These are phyloP conservation scores for Mactra quadrangularis DNA, from an alignment of 1,140 invertebrate genomes.

Conservation along the genomic window DNA sequence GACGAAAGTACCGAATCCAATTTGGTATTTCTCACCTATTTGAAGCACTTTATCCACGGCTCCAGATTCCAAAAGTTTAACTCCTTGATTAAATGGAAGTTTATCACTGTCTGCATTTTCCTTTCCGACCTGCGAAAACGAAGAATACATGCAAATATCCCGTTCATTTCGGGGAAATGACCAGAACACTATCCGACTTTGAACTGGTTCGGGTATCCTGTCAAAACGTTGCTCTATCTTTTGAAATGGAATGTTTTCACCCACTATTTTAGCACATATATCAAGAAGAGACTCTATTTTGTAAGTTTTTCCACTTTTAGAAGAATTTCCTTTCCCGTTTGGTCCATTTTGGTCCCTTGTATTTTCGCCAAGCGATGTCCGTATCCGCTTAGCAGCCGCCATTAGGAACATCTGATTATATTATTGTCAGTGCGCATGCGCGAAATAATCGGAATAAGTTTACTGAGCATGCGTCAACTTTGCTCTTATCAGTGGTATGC, in stretches of 20 bases:
- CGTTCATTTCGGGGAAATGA: constrained; percentile 93
- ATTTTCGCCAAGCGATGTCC: constrained; percentile 58
- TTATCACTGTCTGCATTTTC: constrained; percentile 88
- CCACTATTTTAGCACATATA: constrained; percentile 92
- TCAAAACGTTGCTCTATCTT: constrained; percentile 93
- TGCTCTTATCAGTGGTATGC: constrained; percentile 18
- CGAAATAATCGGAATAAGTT: constrained; percentile 26
- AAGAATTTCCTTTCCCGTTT: constrained; percentile 57
- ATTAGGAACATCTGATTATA: constrained; percentile 61
- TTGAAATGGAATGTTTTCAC: constrained; percentile 93
- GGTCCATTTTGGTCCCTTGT: constrained; percentile 53
- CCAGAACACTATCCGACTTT: constrained; percentile 94
- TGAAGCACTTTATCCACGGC: constrained; percentile 93
- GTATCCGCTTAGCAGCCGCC: constrained; percentile 65
- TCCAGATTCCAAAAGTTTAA: constrained; percentile 91
- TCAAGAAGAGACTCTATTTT: constrained; percentile 88
- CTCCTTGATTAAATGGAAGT: constrained; percentile 93
- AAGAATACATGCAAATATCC: constrained; percentile 95
- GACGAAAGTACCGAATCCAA: background rate
- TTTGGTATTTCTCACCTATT: constrained; percentile 89
- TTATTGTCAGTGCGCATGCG: constrained; percentile 43
- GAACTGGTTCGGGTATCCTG: constrained; percentile 94
- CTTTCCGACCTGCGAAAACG: constrained; percentile 87
- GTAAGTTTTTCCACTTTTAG: constrained; percentile 77
- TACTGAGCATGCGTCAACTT: constrained; percentile 50